Base-by-base conservation (phyloP, 1,140 invertebrate species). In the Phymastichus coffea region DNA sequence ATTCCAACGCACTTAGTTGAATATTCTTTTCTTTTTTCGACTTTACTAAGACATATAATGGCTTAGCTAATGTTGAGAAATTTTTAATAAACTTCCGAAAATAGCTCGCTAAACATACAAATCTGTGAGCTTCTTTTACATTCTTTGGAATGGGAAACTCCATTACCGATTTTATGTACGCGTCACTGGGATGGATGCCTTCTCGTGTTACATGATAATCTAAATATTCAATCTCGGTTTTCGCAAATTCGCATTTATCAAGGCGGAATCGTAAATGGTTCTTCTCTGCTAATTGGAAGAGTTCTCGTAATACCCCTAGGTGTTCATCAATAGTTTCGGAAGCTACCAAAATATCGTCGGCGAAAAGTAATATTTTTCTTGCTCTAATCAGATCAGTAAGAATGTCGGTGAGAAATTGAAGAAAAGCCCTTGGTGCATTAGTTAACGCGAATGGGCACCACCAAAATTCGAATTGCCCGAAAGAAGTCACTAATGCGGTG, bases 201-300 rank as follows among this genome's bases (percentile, higher is more conserved):
- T 54, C 2, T 51, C n/a, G n/a, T n/a, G n/a, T n/a, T n/a, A n/a
- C n/a, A n/a, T n/a, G n/a, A n/a, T n/a, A n/a, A n/a, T n/a, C 51
- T 2, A 55, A 17, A 49, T 61, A 61, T 2, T n/a, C 37, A 28
- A 59, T 53, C 17, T 44, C 40, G 3, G 17, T 37, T 7, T 44
- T 23, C 14, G 51, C 28, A 35, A 55, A 44, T 2, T 4, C 35
- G n/a, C n/a, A n/a, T n/a, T n/a, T n/a, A n/a, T n/a, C n/a, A n/a
- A n/a, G n/a, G n/a, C n/a, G n/a, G n/a, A n/a, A n/a, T n/a, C n/a
- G n/a, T n/a, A n/a, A n/a, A n/a, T n/a, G n/a, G n/a, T n/a, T n/a
- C n/a, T n/a, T n/a, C n/a, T n/a, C n/a, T n/a, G n/a, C n/a, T n/a
- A n/a, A n/a, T n/a, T n/a, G n/a, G n/a, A n/a, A n/a, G n/a, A n/a